A percentile compares a stretch with the other conserved stretches of the same genome.
Evolutionary conservation across 2,113 vertebrate genomes (phyloP).

Genomic region (Rhynchomys soricoides): DNA sequence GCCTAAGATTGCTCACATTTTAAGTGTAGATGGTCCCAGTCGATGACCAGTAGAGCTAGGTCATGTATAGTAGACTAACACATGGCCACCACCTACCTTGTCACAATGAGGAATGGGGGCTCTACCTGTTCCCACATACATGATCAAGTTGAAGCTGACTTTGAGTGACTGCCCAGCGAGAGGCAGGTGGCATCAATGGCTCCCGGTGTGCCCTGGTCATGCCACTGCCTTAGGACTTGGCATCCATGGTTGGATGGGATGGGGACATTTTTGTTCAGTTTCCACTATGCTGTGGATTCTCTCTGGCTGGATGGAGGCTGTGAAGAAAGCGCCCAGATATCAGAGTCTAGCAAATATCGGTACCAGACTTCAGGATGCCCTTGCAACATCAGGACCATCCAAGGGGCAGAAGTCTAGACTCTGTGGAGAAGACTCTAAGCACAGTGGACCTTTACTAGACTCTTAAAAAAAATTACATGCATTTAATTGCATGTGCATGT

Average conservation of each 20-base stretch:
- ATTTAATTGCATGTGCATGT: neutral
- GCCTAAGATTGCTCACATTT: neutral
- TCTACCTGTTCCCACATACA: fast-evolving
- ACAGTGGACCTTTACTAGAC: neutral
- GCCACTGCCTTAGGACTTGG: neutral
- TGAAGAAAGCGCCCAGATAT: neutral
- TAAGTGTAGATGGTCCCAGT: too few species aligned
- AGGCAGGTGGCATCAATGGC: neutral
- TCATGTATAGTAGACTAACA: fast-evolving
- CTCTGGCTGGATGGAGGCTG: neutral
- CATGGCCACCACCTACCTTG: neutral
- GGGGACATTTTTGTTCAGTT: neutral
- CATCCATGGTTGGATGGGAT: neutral
- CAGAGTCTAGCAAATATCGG: neutral
- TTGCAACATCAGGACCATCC: neutral
- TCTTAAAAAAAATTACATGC: neutral
- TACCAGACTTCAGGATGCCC: fast-evolving
- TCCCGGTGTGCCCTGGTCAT: neutral
- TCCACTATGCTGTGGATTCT: neutral
- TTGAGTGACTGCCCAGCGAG: neutral
- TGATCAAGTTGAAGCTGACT: neutral
- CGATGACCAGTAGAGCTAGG: neutral
- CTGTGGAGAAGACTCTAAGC: neutral
- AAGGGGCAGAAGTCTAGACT: neutral
- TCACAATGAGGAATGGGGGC: too few species aligned